These are phyloP conservation scores for Oophaga pumilio DNA, from an alignment of 2,113 vertebrate species.

Conservation along the genomic window DNA sequence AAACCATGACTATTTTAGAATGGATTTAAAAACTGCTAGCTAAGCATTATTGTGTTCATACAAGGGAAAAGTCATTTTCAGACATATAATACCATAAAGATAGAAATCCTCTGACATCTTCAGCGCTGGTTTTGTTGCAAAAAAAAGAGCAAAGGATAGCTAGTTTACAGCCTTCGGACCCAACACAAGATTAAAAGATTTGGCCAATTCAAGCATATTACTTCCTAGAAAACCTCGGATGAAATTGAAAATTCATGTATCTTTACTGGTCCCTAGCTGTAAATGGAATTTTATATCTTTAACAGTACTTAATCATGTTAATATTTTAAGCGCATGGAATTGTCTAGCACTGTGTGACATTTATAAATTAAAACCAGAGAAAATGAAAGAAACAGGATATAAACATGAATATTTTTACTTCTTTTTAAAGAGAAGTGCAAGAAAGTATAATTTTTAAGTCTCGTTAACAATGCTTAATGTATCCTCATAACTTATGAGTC, in stretches of 20 bases:
- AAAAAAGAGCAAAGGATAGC: not conserved
- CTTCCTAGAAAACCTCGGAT: not conserved
- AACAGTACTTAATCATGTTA: not conserved
- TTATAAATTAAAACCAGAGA: not conserved
- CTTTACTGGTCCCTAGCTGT: not conserved
- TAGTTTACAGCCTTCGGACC: slow-evolving; percentile 9
- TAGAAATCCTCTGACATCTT: not conserved
- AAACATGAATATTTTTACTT: not conserved
- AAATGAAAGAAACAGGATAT: not conserved
- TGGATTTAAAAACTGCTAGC: slow-evolving; percentile 24
- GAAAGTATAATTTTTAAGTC: not conserved
- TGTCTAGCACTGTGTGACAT: not conserved
- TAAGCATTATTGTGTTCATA: slow-evolving; percentile 27
- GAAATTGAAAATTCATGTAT: slow-evolving; percentile 17
- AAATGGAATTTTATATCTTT: not conserved
- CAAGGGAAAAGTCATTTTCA: slow-evolving; percentile 29
- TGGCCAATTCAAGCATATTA: not conserved
- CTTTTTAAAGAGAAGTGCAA: not conserved
- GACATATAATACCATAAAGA: slow-evolving; percentile 12
- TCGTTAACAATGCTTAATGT: not conserved
- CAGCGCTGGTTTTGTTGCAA: not conserved
- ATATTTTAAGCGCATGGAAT: not conserved
- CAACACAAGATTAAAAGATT: slow-evolving; percentile 14
- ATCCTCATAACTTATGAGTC: too few relatives aligned
- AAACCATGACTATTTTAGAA: slow-evolving; percentile 15